Conservation (phyloP, 2,888 invertebrate genomes). For the Pristionchus entomophagus region DNA sequence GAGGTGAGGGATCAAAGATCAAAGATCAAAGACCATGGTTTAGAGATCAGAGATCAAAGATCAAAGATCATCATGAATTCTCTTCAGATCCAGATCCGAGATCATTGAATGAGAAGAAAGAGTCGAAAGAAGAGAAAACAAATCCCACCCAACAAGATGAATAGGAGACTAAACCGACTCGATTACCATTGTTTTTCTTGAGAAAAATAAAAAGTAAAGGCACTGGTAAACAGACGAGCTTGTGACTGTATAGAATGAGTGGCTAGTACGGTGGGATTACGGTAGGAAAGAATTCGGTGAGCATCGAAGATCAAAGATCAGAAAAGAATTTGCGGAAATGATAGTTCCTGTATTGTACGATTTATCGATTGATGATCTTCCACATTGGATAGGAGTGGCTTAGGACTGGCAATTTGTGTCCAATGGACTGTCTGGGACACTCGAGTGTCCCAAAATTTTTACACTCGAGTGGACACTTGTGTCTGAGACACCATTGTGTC, state of each 20-base stretch:
- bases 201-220: neutral
- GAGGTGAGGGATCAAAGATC: neutral
- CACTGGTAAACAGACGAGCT: too few species aligned
- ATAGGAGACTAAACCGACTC: neutral
- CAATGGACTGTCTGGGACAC: too few species aligned
- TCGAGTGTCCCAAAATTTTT: too few species aligned
- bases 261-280: neutral
- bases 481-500: too few species aligned
- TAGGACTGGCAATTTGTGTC: too few species aligned
- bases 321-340: too few species aligned
- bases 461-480: neutral
- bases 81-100: neutral
- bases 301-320: neutral
- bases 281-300: neutral
- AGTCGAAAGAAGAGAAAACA: neutral
- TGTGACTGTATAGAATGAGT: too few species aligned
- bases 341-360: too few species aligned
- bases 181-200: neutral
- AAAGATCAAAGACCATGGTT: neutral
- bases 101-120: neutral
- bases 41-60: too few species aligned
- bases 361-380: neutral
- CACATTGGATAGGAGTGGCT: neutral
- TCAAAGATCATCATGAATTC: neutral
- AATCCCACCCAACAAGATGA: neutral